Percentiles rank a stretch among this genome's conserved stretches.
Conservation (phyloP, 2,888 invertebrate species). For the Melipona bicolor region DNA sequence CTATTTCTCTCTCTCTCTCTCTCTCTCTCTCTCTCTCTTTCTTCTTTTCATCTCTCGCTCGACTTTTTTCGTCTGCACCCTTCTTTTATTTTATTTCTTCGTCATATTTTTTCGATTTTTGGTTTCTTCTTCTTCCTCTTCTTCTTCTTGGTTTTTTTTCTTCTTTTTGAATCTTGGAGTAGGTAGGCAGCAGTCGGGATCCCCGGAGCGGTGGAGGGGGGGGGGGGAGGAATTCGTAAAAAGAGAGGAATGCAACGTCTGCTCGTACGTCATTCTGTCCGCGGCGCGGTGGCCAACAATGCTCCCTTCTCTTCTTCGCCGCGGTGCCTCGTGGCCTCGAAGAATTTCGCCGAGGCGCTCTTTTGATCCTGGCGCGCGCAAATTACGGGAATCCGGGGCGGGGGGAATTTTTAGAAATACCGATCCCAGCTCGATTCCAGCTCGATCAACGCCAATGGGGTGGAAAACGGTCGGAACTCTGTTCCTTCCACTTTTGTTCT, state of each 20-base stretch:
- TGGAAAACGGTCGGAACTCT: background rate
- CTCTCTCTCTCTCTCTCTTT: constrained; percentile 17
- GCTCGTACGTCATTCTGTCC: constrained; percentile 76
- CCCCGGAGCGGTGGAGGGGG: constrained; percentile 31
- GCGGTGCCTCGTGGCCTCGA: background rate
- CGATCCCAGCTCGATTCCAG: no score
- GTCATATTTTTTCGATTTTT: background rate
- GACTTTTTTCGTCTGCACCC: background rate
- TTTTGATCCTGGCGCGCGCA: constrained; percentile 63
- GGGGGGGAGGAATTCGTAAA: constrained; percentile 72
- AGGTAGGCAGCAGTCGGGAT: background rate
- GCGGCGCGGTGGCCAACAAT: constrained; percentile 53
- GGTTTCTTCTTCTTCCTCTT: background rate
- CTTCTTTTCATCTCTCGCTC: background rate
- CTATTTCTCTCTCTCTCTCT: constrained; percentile 13
- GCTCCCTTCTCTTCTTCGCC: constrained; percentile 4
- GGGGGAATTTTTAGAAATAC: constrained; percentile 16
- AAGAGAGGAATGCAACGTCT: constrained; percentile 73
- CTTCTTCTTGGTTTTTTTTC: background rate
- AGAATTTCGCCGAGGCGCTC: constrained; percentile 58
- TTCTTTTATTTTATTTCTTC: constrained; percentile 9
- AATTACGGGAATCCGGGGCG: constrained; percentile 50
- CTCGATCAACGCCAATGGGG: background rate
- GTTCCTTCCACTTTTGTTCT: background rate
- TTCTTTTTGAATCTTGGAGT: background rate